Evolutionary conservation across 2,797 vertebrate species (phyloP).

Genomic region (Buceros bicornis): DNA sequence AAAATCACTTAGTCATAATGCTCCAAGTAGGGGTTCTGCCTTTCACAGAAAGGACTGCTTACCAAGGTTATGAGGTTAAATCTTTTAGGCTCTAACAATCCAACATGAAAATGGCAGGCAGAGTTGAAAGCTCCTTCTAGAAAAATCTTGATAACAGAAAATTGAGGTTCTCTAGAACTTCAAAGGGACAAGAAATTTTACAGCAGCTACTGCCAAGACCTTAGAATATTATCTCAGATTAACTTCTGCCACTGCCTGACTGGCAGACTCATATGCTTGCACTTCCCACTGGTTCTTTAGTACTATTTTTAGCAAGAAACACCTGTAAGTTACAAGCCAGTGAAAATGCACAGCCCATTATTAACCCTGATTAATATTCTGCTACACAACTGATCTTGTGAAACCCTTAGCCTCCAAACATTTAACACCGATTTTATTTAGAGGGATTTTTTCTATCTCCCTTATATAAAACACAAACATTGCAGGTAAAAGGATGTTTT

Average conservation of each 20-base stretch:
- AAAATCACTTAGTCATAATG: background rate
- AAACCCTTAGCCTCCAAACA: background rate
- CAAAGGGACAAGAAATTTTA: background rate
- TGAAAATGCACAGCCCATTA: constrained; percentile 69
- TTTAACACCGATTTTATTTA: background rate
- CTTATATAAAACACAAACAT: constrained; percentile 42
- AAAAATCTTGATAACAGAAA: background rate
- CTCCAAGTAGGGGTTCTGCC: background rate
- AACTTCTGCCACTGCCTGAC: background rate
- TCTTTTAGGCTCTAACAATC: background rate
- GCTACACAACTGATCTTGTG: constrained; percentile 75
- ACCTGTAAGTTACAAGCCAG: constrained; percentile 50
- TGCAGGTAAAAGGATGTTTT: constrained; percentile 51
- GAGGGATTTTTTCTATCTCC: background rate
- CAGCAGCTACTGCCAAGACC: background rate
- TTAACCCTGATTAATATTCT: constrained; percentile 40
- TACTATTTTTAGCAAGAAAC: constrained; percentile 26
- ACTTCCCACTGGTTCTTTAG: background rate
- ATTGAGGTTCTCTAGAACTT: background rate
- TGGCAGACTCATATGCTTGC: background rate
- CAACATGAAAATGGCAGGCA: background rate
- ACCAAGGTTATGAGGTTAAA: background rate
- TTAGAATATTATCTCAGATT: background rate
- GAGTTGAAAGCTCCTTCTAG: background rate
- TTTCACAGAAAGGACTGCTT: background rate